Evolutionary conservation across 2,797 vertebrate species (phyloP), one percentile per base, ranked within the genome.

Genomic region (Pseudocheirus occidentalis): DNA sequence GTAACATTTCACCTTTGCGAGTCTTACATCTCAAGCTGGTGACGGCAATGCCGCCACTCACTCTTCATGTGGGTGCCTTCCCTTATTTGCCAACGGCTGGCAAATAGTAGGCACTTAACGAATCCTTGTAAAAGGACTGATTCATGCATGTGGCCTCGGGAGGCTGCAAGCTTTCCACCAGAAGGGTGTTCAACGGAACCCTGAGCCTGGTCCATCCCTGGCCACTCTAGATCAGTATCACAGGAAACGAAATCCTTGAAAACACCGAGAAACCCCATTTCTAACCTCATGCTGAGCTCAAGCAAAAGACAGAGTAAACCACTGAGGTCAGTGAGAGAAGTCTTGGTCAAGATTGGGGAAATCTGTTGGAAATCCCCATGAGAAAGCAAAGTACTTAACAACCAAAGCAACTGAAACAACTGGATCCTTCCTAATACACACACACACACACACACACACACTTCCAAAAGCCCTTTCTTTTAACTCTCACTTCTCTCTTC

Each of bases 241-340:
- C 16, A 90, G 52, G 50, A 93, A 58, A 95, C 93, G 56, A 93
- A 89, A 40, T 3, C 18, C 93, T 91, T 94, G 50, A 91, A 93
- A 97, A 92, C 62, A 31, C 10, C 53, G 81, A 46, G 92, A 93
- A 97, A 40, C 34, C 58, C 50, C 40, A 92, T 94, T 50, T 94
- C 95, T 56, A 94, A 54, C 24, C 93, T 12, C 28, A 34, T 50
- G 6, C 12, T 94, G 57, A 93, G 28, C 62, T 93, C n/a, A 50
- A 50, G 40, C n/a, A n/a, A 50, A 50, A 50, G 21, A 87, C 24
- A 0, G 2, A 27, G 40, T 27, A 87, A 87, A 52, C 10, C 0
- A 18, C 12, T 27, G 18, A 96, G 18, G 18, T 95, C 53, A 54
- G 5, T 4, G 4, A 46, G 18, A 24, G 5, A 62, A 73, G 29